A percentile compares a stretch with the other conserved stretches of the same genome.
Conservation (phyloP, 2,797 vertebrate species). For the Poeciliopsis gracilis region DNA sequence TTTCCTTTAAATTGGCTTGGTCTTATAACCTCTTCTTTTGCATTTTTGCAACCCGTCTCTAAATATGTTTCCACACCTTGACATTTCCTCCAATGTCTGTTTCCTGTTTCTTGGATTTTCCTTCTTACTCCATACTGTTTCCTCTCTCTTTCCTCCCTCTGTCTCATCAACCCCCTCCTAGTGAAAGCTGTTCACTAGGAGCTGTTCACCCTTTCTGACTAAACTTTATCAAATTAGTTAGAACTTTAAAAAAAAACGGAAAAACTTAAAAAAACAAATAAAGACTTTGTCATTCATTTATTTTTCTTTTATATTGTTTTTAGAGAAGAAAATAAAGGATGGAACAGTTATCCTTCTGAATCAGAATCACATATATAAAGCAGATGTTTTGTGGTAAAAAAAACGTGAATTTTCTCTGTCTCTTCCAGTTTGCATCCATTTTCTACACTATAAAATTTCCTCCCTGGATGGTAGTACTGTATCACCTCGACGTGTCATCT, state of each 20-base stretch:
- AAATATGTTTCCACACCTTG: constrained; percentile 19
- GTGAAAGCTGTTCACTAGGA: constrained; percentile 13
- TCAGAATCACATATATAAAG: constrained; percentile 1
- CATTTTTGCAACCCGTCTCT: constrained; percentile 22
- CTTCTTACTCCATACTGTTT: not conserved
- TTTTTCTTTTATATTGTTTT: no score
- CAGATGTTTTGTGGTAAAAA: constrained; percentile 2
- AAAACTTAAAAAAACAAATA: not conserved
- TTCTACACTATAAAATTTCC: constrained; percentile 1
- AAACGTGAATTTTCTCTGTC: not conserved
- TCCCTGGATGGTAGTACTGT: not conserved
- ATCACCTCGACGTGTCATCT: not conserved
- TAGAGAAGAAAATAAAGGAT: not conserved
- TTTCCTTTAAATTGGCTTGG: constrained; percentile 46
- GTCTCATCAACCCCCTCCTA: constrained; percentile 13
- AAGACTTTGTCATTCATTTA: not conserved
- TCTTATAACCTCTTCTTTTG: constrained; percentile 25
- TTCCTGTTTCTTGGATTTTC: not conserved
- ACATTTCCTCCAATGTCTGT: constrained; percentile 21
- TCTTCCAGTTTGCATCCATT: not conserved
- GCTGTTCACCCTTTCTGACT: not conserved
- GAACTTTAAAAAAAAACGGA: not conserved
- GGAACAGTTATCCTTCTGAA: not conserved
- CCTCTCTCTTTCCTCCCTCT: not conserved
- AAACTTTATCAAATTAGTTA: constrained; percentile 24